Conservation (phyloP, 2,113 vertebrate genomes). For the Myodes glareolus region DNA sequence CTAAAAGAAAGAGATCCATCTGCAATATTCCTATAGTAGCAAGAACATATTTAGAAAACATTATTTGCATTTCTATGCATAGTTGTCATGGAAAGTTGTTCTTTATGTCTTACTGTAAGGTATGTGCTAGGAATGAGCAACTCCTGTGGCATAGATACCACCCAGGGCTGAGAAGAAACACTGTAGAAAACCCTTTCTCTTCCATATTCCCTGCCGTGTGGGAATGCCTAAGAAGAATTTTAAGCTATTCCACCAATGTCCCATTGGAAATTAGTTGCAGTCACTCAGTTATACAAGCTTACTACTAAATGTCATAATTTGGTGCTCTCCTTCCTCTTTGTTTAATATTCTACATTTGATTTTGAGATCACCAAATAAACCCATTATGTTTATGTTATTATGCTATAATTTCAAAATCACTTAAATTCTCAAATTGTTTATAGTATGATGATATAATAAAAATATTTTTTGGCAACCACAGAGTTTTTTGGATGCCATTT, state of each 20-base stretch:
- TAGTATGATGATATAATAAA: background rate
- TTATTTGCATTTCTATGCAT: background rate
- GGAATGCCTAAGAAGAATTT: background rate
- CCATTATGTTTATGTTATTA: background rate
- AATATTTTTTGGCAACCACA: background rate
- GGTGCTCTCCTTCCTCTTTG: background rate
- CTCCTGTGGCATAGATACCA: background rate
- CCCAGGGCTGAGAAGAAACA: background rate
- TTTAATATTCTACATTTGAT: background rate
- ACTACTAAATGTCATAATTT: background rate
- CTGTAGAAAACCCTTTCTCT: background rate
- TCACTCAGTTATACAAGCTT: background rate
- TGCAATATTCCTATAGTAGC: background rate
- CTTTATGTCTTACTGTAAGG: background rate
- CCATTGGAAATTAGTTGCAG: background rate
- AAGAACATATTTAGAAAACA: background rate
- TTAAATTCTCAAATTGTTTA: background rate
- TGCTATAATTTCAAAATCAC: background rate
- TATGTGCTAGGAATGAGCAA: background rate
- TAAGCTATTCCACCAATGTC: background rate
- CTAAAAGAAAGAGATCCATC: background rate
- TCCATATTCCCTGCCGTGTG: background rate
- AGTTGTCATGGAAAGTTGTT: background rate
- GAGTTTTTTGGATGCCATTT: background rate
- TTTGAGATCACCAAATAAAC: background rate